A percentile compares a stretch with the other conserved stretches of the same genome.
phyloP scores from a whole-genome alignment of 2,888 invertebrate species.

The Seladonia tumulorum region DNA sequence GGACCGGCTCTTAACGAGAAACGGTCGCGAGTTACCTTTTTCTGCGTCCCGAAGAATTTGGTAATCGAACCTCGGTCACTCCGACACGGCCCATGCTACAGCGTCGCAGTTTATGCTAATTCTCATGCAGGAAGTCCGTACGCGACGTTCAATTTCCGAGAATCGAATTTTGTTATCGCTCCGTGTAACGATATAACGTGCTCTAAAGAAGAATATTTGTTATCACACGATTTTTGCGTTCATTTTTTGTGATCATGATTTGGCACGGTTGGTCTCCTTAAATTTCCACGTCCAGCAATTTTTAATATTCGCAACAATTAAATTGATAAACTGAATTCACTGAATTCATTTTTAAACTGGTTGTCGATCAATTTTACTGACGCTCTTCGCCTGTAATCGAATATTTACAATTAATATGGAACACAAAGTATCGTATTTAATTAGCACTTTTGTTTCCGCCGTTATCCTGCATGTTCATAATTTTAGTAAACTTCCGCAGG shows the following conservation, averaged over 20 bases:
- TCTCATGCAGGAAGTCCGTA: not conserved
- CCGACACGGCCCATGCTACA: not conserved
- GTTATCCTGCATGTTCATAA: not conserved
- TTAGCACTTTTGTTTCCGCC: not conserved
- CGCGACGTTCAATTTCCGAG: too few relatives aligned
- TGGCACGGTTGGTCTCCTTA: not conserved
- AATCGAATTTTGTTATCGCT: not conserved
- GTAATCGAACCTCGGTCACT: not conserved
- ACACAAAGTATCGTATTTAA: not conserved
- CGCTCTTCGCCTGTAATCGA: not conserved
- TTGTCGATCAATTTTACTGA: not conserved
- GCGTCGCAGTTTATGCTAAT: not conserved
- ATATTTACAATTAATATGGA: not conserved
- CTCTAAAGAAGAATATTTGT: not conserved
- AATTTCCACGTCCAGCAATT: not conserved
- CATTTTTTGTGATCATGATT: too few relatives aligned
- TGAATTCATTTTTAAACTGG: not conserved
- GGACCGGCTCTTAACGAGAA: not conserved
- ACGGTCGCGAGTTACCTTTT: conserved; percentile 15
- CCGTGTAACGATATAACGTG: not conserved
- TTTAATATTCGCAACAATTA: not conserved
- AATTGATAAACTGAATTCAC: not conserved
- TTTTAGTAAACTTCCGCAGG: not conserved
- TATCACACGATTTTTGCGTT: not conserved
- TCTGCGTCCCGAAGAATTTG: conserved; percentile 1